These are phyloP conservation scores for Elephantulus edwardii DNA, from an alignment of 2,113 vertebrate species.

Conservation along the genomic window DNA sequence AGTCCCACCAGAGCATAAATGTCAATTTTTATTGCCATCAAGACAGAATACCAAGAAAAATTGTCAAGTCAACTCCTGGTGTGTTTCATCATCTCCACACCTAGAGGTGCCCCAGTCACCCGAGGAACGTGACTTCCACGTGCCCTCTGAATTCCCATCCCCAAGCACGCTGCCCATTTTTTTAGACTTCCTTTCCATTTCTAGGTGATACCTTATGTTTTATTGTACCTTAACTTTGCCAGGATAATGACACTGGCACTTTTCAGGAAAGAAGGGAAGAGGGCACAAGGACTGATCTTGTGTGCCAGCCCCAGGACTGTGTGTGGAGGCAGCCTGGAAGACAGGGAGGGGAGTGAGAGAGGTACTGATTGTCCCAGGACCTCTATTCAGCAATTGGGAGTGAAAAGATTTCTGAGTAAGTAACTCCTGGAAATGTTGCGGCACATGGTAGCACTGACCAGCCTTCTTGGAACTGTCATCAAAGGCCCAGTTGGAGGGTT, in stretches of 20 bases:
- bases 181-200: neutral
- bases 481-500: neutral
- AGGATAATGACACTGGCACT: neutral
- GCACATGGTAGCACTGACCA: neutral
- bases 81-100: rapidly evolving
- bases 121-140: neutral
- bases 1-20: neutral
- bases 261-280: neutral
- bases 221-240: neutral
- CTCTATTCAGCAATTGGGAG: neutral
- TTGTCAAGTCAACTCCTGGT: neutral
- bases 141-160: neutral
- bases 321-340: neutral
- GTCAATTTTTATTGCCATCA: neutral
- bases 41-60: neutral
- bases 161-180: neutral
- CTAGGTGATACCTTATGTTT: neutral
- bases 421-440: neutral
- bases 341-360: neutral
- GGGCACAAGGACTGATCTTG: neutral
- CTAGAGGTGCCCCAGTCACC: neutral
- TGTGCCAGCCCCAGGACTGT: neutral
- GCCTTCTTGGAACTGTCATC: neutral
- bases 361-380: neutral
- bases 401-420: neutral